phyloP scores from a whole-genome alignment of 2,113 vertebrate species.

The Noturus placidus region DNA sequence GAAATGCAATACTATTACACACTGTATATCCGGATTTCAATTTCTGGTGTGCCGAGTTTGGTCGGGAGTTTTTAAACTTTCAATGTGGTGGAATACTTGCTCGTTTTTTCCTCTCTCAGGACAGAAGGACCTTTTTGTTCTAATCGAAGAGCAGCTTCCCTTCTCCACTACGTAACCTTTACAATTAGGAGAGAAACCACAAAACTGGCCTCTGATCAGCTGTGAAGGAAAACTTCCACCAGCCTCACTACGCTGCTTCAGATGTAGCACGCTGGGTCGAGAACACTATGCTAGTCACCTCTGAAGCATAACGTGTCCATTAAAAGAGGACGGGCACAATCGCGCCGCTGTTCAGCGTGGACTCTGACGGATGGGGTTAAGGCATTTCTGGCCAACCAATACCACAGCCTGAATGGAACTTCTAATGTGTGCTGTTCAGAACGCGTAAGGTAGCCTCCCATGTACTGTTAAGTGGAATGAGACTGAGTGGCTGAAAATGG shows the following conservation, averaged over 20 bases:
- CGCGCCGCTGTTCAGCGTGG: conserved; percentile 44
- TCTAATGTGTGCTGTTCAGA: conserved; percentile 1
- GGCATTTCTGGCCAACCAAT: conserved; percentile 23
- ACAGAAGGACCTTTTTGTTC: conserved; percentile 22
- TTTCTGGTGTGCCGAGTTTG: conserved; percentile 12
- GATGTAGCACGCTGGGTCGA: conserved; percentile 40
- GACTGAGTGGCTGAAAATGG: not conserved
- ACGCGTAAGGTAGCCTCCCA: not conserved
- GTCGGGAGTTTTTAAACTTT: conserved; percentile 53
- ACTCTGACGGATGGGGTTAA: conserved; percentile 48
- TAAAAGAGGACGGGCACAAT: conserved; percentile 50
- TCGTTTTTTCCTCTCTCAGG: conserved; percentile 24
- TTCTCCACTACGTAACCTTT: conserved; percentile 8
- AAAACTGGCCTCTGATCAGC: conserved; percentile 29
- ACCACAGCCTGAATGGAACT: conserved; percentile 41
- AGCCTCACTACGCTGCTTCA: conserved; percentile 1
- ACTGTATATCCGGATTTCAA: not conserved
- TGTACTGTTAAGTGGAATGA: not conserved
- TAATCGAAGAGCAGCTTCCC: conserved; percentile 29
- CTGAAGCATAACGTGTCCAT: conserved; percentile 56
- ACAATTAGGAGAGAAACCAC: conserved; percentile 25
- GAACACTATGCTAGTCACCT: conserved; percentile 63
- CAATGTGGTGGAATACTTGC: conserved; percentile 61
- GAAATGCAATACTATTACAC: not conserved
- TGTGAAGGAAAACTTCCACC: conserved; percentile 11